These are phyloP conservation scores for Sprattus sprattus DNA, from an alignment of 2,113 vertebrate species.

Conservation along the genomic window DNA sequence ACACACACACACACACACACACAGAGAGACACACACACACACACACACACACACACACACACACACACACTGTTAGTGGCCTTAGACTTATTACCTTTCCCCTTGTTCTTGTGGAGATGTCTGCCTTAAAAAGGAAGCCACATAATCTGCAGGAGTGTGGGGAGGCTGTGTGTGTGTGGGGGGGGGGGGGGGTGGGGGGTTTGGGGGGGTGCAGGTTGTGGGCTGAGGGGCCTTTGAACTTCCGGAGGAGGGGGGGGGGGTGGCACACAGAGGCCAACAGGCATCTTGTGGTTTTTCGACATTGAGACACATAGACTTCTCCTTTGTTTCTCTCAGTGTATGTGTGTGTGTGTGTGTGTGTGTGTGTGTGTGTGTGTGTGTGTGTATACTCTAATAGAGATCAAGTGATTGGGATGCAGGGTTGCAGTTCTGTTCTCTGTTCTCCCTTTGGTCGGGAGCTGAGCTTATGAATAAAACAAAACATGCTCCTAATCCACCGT, in stretches of 20 bases:
- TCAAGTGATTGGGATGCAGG: neutral
- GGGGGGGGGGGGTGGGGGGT: no score
- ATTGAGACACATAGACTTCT: neutral
- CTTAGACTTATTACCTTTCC: neutral
- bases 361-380: no score
- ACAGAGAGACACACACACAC: neutral
- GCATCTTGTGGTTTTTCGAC: neutral
- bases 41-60: constrained; percentile 7
- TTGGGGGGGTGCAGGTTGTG: no score
- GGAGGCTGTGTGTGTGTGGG: neutral
- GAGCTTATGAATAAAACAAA: neutral
- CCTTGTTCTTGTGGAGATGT: neutral
- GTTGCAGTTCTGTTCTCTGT: neutral
- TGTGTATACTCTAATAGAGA: neutral
- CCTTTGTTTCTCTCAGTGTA: no score
- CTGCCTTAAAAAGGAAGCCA: neutral
- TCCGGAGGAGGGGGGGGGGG: neutral
- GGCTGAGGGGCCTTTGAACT: neutral
- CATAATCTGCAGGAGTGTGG: neutral
- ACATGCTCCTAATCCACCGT: neutral
- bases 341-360: no score
- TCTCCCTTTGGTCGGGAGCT: neutral
- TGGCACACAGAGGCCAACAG: neutral
- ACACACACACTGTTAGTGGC: neutral
- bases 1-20: neutral